Evolutionary conservation across 2,113 vertebrate species (phyloP), one percentile per base, ranked within the genome.

Genomic region (Prinia subflava): DNA sequence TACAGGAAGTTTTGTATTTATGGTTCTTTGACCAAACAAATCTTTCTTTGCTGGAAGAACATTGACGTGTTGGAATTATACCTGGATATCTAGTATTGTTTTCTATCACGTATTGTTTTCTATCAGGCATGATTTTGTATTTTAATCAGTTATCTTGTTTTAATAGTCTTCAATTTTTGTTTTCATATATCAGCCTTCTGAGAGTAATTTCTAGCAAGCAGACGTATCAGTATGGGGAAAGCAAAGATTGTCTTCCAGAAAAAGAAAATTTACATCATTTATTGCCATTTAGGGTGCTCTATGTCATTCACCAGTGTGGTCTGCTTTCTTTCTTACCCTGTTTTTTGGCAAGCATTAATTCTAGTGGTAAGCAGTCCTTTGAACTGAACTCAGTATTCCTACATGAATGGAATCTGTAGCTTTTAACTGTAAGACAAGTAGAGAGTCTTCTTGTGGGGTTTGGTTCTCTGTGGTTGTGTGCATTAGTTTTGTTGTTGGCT

Each of bases 271-370:
- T 47, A 25, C 16, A 15, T 47, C 11, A 46, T 47, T 15, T 37
- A 23, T 47, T 62, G 39, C 25, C 73, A 39, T 27, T 83, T 35
- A 41, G 64, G 75, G 11, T 71, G 67, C 15, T 67, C 5, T 55
- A 0, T 50, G 30, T 60, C 12, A 16, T 80, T 91, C 0, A 4
- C 14, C 7, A 10, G 2, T 44, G 65, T 67, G 33, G 12, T 59
- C 30, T 87, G 16, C 37, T 20, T 80, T 64, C 12, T 88, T 89
- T 65, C n/a, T 49, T 55, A 23, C n/a, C 5, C 13, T 70, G 1
- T 19, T 55, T 50, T 50, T 71, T 42, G 41, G 37, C 25, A 35
- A 47, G 37, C 33, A 81, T 35, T 52, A 59, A 12, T 71, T 81
- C 46, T 64, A 79, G 24, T 11, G 27, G 9, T 47, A 78, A 53